Conservation (phyloP, 1,140 invertebrate genomes). For the Drosophila arizonae region DNA sequence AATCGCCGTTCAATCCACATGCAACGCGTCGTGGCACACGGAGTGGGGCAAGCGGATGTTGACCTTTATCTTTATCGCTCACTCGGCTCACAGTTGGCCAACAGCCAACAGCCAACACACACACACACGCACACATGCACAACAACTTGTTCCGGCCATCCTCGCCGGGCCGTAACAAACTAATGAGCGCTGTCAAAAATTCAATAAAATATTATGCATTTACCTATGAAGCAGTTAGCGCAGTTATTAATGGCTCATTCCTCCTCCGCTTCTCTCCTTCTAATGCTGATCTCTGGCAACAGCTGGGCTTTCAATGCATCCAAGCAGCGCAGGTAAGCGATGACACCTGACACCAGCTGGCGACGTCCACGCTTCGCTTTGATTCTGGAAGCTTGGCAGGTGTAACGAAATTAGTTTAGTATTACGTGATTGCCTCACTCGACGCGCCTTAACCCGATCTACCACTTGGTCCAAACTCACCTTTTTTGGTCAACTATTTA, state of each 20-base stretch:
- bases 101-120: not conserved
- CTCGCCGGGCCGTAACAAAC: not conserved
- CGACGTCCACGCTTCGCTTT: not conserved
- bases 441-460: no score
- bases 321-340: no score
- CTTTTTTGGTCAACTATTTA: no score
- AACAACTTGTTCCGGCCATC: conserved; percentile 26
- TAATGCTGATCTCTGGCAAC: conserved; percentile 3
- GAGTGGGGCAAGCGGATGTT: conserved; percentile 41
- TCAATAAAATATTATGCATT: conserved; percentile 45
- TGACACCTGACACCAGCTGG: no score
- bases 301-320: conserved; percentile 21
- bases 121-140: no score
- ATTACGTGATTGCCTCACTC: no score
- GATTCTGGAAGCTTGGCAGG: not conserved
- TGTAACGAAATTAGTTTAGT: no score
- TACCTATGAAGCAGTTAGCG: conserved; percentile 5
- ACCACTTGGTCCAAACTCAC: no score
- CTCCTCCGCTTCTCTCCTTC: not conserved
- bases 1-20: conserved; percentile 29
- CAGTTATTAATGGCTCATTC: conserved; percentile 25
- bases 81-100: not conserved
- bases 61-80: conserved; percentile 28
- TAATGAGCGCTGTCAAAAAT: conserved; percentile 53
- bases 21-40: not conserved